These are phyloP conservation scores for Enteromius treurensis DNA, from an alignment of 2,797 vertebrate species.

Conservation along the genomic window DNA sequence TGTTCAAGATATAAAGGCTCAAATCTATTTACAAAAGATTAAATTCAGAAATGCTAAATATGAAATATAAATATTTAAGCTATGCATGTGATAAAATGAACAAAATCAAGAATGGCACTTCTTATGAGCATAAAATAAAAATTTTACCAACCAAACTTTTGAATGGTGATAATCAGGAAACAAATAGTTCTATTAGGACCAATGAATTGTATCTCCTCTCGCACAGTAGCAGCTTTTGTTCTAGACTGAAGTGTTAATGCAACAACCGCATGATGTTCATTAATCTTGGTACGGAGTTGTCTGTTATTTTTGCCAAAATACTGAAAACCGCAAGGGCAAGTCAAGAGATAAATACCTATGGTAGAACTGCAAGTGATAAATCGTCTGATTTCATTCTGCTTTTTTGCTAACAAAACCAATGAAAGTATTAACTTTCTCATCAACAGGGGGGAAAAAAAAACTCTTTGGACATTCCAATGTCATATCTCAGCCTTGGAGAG, in stretches of 20 bases:
- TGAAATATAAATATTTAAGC: background rate
- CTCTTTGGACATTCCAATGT: conserved; percentile 2
- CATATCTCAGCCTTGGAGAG: background rate
- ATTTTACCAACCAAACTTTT: background rate
- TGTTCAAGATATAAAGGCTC: background rate
- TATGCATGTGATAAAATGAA: background rate
- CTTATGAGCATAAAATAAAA: no score
- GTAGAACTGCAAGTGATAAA: conserved; percentile 15
- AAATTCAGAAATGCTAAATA: background rate
- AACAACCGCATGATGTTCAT: background rate
- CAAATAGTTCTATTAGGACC: background rate
- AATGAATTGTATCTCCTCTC: background rate
- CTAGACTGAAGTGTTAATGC: background rate
- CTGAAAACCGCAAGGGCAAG: background rate
- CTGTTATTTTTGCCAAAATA: conserved; percentile 5
- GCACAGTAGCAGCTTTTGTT: background rate
- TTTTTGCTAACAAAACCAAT: conserved; percentile 13
- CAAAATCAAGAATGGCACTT: background rate
- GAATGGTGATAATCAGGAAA: background rate
- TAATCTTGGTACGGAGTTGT: background rate
- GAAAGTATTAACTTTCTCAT: conserved; percentile 24
- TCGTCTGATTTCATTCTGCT: background rate
- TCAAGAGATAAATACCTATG: conserved; percentile 9
- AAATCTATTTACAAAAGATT: background rate
- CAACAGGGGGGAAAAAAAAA: background rate